Conservation (phyloP, 2,888 invertebrate genomes). For the Latheticus oryzae region DNA sequence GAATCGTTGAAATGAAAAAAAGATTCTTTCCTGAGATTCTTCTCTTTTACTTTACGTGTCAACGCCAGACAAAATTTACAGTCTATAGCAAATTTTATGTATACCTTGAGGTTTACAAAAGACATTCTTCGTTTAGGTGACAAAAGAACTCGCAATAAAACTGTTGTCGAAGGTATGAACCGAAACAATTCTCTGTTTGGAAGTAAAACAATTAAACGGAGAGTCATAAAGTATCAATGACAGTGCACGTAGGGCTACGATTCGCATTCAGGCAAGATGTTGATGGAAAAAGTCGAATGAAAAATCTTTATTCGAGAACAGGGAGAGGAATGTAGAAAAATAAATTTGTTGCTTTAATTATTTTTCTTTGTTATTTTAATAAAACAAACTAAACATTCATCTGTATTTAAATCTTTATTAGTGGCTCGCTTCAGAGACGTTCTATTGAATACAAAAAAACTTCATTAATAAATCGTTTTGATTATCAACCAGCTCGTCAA, state of each 20-base stretch:
- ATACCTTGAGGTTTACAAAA: conserved; percentile 43
- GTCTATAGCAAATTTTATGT: conserved; percentile 41
- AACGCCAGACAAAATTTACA: conserved; percentile 39
- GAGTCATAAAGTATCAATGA: conserved; percentile 53
- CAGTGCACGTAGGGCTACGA: conserved; percentile 55
- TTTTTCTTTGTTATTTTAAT: too few species aligned
- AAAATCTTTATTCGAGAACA: too few species aligned
- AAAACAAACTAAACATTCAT: too few species aligned
- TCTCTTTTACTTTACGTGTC: too few species aligned
- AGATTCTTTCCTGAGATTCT: too few species aligned
- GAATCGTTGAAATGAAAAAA: conserved; percentile 8
- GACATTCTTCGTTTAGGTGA: conserved; percentile 43
- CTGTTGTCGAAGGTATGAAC: conserved; percentile 48
- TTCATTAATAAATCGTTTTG: conserved; percentile 5
- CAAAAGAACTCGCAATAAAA: conserved; percentile 51
- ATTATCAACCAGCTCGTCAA: conserved; percentile 3
- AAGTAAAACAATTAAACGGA: conserved; percentile 53
- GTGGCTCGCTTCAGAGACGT: too few species aligned
- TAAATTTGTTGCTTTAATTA: too few species aligned
- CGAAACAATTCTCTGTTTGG: conserved; percentile 50
- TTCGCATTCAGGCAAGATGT: conserved; percentile 39
- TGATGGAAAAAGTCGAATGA: too few species aligned
- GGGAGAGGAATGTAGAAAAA: too few species aligned
- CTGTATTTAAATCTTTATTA: too few species aligned
- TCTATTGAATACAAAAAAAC: too few species aligned